Evolutionary conservation across 2,888 invertebrate species (phyloP), one percentile per base, ranked within the genome.

Genomic region (Drosophila recens): DNA sequence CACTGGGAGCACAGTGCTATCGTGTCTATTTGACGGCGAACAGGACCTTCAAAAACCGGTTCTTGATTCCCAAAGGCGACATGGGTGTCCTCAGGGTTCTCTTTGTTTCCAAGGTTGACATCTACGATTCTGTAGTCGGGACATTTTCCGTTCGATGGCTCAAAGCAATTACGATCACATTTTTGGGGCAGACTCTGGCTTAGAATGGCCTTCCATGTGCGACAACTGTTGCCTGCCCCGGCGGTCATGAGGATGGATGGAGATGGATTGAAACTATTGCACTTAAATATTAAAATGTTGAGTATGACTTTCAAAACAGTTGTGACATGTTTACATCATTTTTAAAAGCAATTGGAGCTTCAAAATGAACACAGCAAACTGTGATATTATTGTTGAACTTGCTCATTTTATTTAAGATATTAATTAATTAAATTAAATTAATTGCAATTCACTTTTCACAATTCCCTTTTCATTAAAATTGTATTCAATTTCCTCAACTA

Each of bases 181-280:
- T 27, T 53, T 46, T 0, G 13, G 11, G 8, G 45, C 0, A 52
- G 27, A 15, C 43, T 45, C 11, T 36, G 11, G 23, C 43, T 53
- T 10, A 34, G n/a, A 1, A 45, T 64, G 30, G n/a, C 1, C 9
- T 13, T 38, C 82, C 67, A 78, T n/a, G 36, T 79, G 4, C 17
- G 3, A 23, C 87, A 83, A 57, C 83, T 87, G 36, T 51, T 79
- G 5, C 45, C 63, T 9, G 48, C 62, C 23, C 34, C 67, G 20
- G 66, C 67, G 20, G 66, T 36, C 87, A 89, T 80, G 5, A 13
- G 10, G n/a, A 6, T 2, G 17, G 38, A 36, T 15, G 30, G 40
- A 38, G 23, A 23, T 23, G 23, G 33, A 43, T 15, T 11, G 8
- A 46, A 66, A 17, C 53, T 59, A 57, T 63, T 57, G 54, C 79